phyloP scores from a whole-genome alignment of 2,113 vertebrate genomes.

The Antennarius striatus region DNA sequence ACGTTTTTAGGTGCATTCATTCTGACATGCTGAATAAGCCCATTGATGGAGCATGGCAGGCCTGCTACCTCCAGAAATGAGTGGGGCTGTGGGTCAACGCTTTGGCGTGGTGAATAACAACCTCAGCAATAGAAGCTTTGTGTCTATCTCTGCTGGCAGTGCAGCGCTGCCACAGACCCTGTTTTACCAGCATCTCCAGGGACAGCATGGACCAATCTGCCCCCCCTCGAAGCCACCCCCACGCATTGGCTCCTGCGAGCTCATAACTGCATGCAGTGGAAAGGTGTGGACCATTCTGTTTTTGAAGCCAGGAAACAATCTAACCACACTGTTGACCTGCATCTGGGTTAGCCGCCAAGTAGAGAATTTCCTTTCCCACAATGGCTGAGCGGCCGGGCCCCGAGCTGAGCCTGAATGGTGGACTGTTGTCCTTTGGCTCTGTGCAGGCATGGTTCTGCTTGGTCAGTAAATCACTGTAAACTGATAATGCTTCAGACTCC shows the following conservation, averaged over 20 bases:
- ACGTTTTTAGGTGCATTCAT: conserved; percentile 37
- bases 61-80: conserved; percentile 40
- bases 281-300: conserved; percentile 46
- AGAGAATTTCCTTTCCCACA: conserved; percentile 54
- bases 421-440: conserved; percentile 16
- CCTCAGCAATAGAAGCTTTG: conserved; percentile 68
- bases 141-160: conserved; percentile 47
- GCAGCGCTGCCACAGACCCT: conserved; percentile 25
- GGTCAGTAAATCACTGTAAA: conserved; percentile 16
- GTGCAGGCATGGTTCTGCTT: background rate
- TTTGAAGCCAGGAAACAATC: conserved; percentile 52
- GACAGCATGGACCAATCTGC: conserved; percentile 32
- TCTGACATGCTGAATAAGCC: conserved; percentile 56
- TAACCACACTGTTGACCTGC: conserved; percentile 56
- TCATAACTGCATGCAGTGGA: conserved; percentile 34
- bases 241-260: background rate
- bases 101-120: conserved; percentile 44
- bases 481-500: conserved; percentile 10
- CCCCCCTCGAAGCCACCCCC: conserved; percentile 15
- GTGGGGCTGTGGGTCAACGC: conserved; percentile 54
- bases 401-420: conserved; percentile 10
- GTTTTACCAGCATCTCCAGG: conserved; percentile 47
- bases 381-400: conserved; percentile 6
- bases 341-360: conserved; percentile 37
- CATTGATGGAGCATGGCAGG: conserved; percentile 60